Base-by-base conservation (phyloP, 2,797 vertebrate genomes). In the Leptatherina wallacei region DNA sequence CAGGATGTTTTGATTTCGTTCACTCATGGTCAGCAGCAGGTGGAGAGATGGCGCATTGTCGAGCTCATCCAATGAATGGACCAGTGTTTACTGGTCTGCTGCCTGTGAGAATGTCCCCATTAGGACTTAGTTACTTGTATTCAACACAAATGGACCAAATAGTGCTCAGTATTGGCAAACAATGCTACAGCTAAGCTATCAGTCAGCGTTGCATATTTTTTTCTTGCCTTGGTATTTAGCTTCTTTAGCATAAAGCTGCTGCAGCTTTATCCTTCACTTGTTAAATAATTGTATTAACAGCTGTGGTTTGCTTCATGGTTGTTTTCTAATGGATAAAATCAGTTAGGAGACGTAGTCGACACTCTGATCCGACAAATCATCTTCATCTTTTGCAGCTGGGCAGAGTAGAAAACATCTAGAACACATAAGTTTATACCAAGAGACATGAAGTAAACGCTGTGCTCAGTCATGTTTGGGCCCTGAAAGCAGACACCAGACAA, bases 1-100 rank as follows among this genome's bases (percentile, higher is more conserved):
- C 84, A 85, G 86, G 83, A 84, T 84, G 81, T 84, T 86, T 85
- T 86, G 63, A 77, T 88, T 87, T 87, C 65, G 70, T 85, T 82
- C 82, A 85, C 63, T 65, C 61, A 38, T 88, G 78, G 85, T 86
- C 81, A 81, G 82, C 77, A 65, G 72, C 71, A 60, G 66, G 71
- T 69, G 49, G 55, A 86, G 82, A 77, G 73, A 78, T 61, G 78
- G 40, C 2, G 27, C 52, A 38, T 55, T 42, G 38, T 55, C 49
- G 58, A 49, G 71, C 54, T 79, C 7, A 1, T 29, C 73, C 71
- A 57, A 85, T 84, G 83, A 89, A 87, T 65, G 74, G 67, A 73
- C 29, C 80, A 64, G 69, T 73, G 70, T 78, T 55, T 65, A 18
- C 65, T 49, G 70, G 66, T 71, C 63, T 57, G 13, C 56, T 75